Evolutionary conservation across 1,140 invertebrate species (phyloP).

Genomic region (Geopemphigus sp.): DNA sequence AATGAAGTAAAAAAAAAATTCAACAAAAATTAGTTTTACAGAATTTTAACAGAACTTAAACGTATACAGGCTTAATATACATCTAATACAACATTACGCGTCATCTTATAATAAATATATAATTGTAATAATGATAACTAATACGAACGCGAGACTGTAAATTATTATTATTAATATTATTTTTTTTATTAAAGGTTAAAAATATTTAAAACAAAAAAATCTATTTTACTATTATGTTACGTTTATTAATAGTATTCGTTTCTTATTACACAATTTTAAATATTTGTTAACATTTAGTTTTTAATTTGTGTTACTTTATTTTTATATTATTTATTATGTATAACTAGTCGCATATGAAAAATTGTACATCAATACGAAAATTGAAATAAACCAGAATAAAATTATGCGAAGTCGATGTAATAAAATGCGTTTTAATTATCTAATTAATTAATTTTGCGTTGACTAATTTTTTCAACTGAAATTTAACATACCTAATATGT

Average conservation of each 20-base stretch:
- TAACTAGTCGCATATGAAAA: neutral
- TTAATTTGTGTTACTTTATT: too few species aligned
- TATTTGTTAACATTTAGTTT: too few species aligned
- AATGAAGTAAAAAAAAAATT: neutral
- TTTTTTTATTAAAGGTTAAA: neutral
- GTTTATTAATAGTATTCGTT: too few species aligned
- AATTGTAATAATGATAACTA: neutral
- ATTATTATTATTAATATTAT: conserved; percentile 6
- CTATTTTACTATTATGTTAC: too few species aligned
- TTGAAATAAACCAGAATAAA: neutral
- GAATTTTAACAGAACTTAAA: conserved; percentile 1
- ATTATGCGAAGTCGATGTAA: neutral
- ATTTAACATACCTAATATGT: neutral
- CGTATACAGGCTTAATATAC: neutral
- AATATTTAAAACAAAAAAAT: neutral
- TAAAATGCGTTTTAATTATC: too few species aligned
- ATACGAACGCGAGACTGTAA: neutral
- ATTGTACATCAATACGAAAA: neutral
- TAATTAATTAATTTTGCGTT: neutral
- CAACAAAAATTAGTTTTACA: neutral
- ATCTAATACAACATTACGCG: neutral
- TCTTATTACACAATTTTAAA: too few species aligned
- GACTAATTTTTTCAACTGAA: neutral
- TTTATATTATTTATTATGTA: too few species aligned
- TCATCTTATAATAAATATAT: neutral